These are phyloP conservation scores for Nysson spinosus DNA, from an alignment of 2,888 invertebrate species.

Conservation along the genomic window DNA sequence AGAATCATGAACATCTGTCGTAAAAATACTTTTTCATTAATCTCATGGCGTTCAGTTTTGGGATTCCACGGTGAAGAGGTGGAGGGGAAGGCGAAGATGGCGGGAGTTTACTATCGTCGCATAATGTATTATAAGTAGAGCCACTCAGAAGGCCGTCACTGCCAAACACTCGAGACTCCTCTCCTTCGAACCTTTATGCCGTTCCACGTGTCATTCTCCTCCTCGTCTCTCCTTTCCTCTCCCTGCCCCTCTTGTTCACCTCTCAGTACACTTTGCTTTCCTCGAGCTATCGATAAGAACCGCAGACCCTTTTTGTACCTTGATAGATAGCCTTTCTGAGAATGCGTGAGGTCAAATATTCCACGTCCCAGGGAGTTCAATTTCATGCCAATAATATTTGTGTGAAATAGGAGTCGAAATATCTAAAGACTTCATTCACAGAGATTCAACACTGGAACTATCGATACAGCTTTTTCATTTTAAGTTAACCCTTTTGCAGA, in stretches of 20 bases:
- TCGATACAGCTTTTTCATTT: too few relatives aligned
- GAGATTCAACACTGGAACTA: too few relatives aligned
- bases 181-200: too few relatives aligned
- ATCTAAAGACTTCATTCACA: conserved; percentile 1
- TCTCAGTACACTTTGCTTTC: conserved; percentile 59
- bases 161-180: conserved; percentile 62
- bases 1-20: conserved; percentile 55
- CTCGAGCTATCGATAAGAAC: conserved; percentile 70
- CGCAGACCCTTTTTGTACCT: conserved; percentile 63
- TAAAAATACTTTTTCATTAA: conserved; percentile 44
- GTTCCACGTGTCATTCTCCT: conserved; percentile 28
- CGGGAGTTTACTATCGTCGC: conserved; percentile 52
- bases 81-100: conserved; percentile 17
- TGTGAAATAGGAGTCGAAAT: conserved; percentile 39
- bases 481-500: too few relatives aligned
- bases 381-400: conserved; percentile 67
- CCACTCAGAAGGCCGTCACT: conserved; percentile 67
- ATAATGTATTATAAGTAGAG: conserved; percentile 67
- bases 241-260: not conserved
- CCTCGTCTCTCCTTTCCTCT: conserved; percentile 4
- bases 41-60: conserved; percentile 36
- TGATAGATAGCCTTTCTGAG: conserved; percentile 67
- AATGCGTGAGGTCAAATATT: conserved; percentile 65
- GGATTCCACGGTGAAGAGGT: conserved; percentile 28
- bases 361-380: conserved; percentile 63